Evolutionary conservation across 1,140 invertebrate genomes (phyloP).

Genomic region (Nasonia giraulti): DNA sequence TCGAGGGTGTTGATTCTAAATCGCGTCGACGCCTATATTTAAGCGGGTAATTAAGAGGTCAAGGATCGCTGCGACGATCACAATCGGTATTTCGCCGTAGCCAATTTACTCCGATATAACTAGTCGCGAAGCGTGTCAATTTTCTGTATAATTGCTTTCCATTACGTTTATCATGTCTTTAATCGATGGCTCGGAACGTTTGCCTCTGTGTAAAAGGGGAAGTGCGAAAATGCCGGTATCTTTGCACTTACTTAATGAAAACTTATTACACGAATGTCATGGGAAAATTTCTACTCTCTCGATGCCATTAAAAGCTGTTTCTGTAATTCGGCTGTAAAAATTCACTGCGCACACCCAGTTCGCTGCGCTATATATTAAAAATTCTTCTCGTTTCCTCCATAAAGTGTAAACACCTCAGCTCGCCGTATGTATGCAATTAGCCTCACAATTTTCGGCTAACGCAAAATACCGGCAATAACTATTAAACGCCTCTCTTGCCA

Average conservation of each 20-base stretch:
- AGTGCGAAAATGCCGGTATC: background rate
- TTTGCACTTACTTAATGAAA: background rate
- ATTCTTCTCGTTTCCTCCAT: constrained; percentile 1
- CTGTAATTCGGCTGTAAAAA: background rate
- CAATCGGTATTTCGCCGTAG: too few relatives aligned
- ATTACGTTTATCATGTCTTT: background rate
- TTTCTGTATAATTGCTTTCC: background rate
- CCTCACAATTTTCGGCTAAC: background rate
- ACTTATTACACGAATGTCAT: background rate
- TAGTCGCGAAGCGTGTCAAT: background rate
- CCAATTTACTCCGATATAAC: background rate
- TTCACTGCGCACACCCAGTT: background rate
- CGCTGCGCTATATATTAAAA: background rate
- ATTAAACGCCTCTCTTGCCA: background rate
- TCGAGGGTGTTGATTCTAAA: background rate
- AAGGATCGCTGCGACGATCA: background rate
- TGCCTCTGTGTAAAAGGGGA: too few relatives aligned
- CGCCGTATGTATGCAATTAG: background rate
- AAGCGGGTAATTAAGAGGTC: background rate
- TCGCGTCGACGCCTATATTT: background rate
- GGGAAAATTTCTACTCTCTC: background rate
- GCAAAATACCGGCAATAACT: background rate
- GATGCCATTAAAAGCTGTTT: background rate
- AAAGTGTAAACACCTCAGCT: background rate
- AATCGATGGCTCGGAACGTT: too few relatives aligned